Conservation (phyloP, 1,140 invertebrate genomes). For the Gonioctena quinquepunctata region DNA sequence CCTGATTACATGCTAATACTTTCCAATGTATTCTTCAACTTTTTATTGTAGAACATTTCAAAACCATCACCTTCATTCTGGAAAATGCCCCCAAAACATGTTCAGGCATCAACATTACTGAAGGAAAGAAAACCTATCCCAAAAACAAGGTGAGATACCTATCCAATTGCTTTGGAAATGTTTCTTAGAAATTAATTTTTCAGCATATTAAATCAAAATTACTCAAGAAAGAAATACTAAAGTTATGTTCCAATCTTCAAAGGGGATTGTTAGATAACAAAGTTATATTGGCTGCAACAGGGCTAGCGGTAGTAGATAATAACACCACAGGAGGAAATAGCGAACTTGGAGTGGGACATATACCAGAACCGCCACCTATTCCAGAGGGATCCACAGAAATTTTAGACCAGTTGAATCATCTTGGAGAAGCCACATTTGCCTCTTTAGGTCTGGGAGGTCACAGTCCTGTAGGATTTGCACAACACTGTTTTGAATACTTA, state of each 20-base stretch:
- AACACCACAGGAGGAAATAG: background rate
- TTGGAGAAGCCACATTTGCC: constrained; percentile 76
- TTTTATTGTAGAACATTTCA: background rate
- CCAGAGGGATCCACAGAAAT: constrained; percentile 51
- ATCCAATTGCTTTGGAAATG: background rate
- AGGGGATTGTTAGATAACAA: constrained; percentile 3
- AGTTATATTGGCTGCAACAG: background rate
- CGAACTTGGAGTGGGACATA: background rate
- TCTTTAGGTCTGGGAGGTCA: constrained; percentile 81
- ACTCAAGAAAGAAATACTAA: constrained; percentile 5
- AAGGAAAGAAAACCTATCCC: background rate
- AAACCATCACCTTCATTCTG: background rate
- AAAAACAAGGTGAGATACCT: background rate
- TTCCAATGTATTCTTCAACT: background rate
- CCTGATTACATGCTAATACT: background rate
- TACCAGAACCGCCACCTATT: constrained; percentile 55
- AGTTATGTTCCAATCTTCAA: constrained; percentile 4
- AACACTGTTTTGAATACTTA: constrained; percentile 78
- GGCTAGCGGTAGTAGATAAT: background rate
- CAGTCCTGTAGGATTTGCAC: constrained; percentile 77
- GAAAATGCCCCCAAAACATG: background rate
- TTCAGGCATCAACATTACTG: background rate
- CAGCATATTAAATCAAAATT: constrained; percentile 5
- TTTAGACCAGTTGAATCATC: constrained; percentile 57
- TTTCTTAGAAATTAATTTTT: background rate